Evolutionary conservation across 2,888 invertebrate genomes (phyloP).

Genomic region (Aphrophora alni): DNA sequence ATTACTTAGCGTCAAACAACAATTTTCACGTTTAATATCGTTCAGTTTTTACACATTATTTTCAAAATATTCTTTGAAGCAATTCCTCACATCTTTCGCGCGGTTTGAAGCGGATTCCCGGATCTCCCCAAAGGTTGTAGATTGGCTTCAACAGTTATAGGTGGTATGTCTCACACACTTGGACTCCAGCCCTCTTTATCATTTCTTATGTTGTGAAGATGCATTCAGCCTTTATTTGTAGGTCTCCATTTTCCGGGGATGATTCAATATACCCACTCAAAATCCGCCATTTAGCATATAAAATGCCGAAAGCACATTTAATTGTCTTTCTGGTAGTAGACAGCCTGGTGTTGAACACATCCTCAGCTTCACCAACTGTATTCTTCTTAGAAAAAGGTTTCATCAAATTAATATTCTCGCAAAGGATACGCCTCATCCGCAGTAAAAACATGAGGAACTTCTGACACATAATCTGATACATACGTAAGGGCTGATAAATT

Average conservation of each 20-base stretch:
- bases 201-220: too few relatives aligned
- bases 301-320: conserved; percentile 7
- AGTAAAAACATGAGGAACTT: not conserved
- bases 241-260: not conserved
- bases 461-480: too few relatives aligned
- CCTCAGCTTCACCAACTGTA: too few relatives aligned
- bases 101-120: not conserved
- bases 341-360: not conserved
- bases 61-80: not conserved
- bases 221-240: not conserved
- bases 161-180: not conserved
- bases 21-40: too few relatives aligned
- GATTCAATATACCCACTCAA: not conserved
- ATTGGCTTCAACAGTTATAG: not conserved
- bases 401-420: not conserved
- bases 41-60: too few relatives aligned
- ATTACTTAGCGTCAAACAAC: too few relatives aligned
- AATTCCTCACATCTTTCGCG: not conserved
- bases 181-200: too few relatives aligned
- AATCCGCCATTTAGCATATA: conserved; percentile 9
- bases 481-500: too few relatives aligned
- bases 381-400: too few relatives aligned
- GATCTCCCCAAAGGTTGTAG: too few relatives aligned
- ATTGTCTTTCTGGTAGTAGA: not conserved
- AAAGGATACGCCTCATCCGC: conserved; percentile 12